These are phyloP conservation scores for Calidris pygmaea DNA, from an alignment of 2,113 vertebrate genomes.

Conservation along the genomic window DNA sequence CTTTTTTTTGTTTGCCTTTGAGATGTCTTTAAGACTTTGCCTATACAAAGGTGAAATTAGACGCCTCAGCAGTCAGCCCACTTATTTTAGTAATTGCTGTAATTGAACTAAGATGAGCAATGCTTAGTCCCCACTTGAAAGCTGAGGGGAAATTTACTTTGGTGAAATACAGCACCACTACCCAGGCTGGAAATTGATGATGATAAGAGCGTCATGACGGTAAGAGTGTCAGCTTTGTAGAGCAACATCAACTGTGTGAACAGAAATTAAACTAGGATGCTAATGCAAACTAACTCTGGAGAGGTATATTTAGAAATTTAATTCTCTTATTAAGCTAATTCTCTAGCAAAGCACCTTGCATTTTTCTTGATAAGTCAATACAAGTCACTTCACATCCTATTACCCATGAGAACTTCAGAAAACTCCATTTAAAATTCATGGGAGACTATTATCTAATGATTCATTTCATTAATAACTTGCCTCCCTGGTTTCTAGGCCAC, in stretches of 20 bases:
- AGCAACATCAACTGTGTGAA: not conserved
- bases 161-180: not conserved
- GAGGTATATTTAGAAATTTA: conserved; percentile 5
- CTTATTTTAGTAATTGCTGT: not conserved
- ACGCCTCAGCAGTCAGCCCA: not conserved
- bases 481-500: not conserved
- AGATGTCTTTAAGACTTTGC: not conserved
- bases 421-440: conserved; percentile 33
- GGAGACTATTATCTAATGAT: conserved; percentile 11
- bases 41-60: not conserved
- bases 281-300: not conserved
- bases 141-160: not conserved
- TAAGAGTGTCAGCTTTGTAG: not conserved
- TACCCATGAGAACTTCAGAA: not conserved
- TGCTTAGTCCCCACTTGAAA: not conserved
- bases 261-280: not conserved
- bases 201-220: not conserved
- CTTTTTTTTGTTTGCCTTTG: not conserved
- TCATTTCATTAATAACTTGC: conserved; percentile 19
- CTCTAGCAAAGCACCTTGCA: not conserved
- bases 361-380: conserved; percentile 14
- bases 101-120: not conserved
- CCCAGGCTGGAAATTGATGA: not conserved
- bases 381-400: not conserved
- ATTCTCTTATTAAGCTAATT: conserved; percentile 21